These are phyloP conservation scores for Hemibagrus guttatus DNA, from an alignment of 2,797 vertebrate genomes.

Conservation along the genomic window DNA sequence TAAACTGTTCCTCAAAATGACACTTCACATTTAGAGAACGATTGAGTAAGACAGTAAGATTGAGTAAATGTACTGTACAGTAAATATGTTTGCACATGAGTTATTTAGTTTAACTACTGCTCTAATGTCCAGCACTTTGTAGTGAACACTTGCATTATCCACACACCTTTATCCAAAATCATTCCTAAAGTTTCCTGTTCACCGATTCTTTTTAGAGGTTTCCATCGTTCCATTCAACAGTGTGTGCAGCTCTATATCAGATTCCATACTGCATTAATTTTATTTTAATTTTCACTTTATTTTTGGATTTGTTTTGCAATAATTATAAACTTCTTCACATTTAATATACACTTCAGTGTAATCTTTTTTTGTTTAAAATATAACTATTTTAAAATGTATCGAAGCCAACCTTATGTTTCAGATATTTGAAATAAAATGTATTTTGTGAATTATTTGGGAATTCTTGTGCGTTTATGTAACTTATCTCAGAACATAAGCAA, in stretches of 20 bases:
- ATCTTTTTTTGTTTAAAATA: background rate
- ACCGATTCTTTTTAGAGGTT: background rate
- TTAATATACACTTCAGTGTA: background rate
- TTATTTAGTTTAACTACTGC: background rate
- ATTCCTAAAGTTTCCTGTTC: conserved; percentile 45
- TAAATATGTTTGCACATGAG: background rate
- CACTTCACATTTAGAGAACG: no score
- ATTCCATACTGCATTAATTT: background rate
- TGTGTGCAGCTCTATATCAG: background rate
- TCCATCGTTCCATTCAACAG: background rate
- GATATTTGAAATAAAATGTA: background rate
- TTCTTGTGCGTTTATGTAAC: background rate
- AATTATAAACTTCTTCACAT: background rate
- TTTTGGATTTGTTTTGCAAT: background rate
- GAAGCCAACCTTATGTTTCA: background rate
- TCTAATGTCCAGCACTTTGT: background rate
- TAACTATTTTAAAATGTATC: background rate
- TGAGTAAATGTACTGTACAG: background rate
- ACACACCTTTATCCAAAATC: conserved; percentile 37
- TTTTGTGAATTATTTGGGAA: background rate
- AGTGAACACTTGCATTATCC: background rate
- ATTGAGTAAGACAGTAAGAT: background rate
- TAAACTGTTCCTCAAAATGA: background rate
- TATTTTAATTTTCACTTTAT: background rate
- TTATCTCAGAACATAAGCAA: background rate